Conservation (phyloP, 2,797 vertebrate genomes). For the Ispidina picta region DNA sequence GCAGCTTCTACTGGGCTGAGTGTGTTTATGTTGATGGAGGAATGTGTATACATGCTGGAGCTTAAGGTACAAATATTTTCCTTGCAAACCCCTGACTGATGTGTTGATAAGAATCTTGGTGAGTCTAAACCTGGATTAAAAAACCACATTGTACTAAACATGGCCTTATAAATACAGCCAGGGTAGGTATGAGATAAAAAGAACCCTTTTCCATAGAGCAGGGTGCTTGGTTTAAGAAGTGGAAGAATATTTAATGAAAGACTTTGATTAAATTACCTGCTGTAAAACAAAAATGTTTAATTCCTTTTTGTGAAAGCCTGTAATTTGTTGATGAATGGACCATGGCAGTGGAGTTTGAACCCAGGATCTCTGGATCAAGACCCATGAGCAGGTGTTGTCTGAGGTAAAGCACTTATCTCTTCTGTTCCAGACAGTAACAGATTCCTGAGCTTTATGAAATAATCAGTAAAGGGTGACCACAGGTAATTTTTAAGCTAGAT, state of each 20-base stretch:
- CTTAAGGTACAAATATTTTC: neutral
- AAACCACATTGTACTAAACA: accelerated
- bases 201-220: neutral
- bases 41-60: neutral
- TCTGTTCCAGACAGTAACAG: neutral
- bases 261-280: neutral
- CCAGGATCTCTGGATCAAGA: neutral
- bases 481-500: conserved; percentile 21
- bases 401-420: neutral
- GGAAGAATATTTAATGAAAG: neutral
- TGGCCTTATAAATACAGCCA: neutral
- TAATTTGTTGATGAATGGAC: neutral
- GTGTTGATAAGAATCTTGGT: neutral
- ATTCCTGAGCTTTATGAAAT: neutral
- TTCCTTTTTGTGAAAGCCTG: neutral
- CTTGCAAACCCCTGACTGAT: neutral
- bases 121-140: conserved; percentile 19
- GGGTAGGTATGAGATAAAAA: neutral
- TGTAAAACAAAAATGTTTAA: neutral
- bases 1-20: neutral
- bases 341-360: neutral
- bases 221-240: neutral
- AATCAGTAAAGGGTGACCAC: neutral
- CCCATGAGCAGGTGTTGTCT: neutral
- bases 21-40: neutral